phyloP scores from a whole-genome alignment of 2,888 invertebrate species.

The Blastobasis lacticolella region DNA sequence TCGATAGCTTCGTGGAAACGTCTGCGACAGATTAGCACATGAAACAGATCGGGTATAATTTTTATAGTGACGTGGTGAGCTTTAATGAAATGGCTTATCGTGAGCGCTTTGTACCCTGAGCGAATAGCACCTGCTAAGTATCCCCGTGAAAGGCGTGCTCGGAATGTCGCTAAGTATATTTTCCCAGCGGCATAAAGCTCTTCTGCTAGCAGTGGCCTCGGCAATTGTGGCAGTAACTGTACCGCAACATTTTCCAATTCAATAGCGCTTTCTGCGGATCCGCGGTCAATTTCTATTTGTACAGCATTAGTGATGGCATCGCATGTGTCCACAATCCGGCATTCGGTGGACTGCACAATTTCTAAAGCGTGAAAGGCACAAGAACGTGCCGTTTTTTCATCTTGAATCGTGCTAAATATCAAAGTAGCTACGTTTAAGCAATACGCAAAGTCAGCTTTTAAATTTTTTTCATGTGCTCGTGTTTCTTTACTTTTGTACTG shows the following conservation, averaged over 20 bases:
- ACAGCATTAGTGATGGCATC: slow-evolving; percentile 63
- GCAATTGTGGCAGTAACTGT: slow-evolving; percentile 32
- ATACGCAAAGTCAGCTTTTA: slow-evolving; percentile 49
- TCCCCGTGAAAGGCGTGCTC: slow-evolving; percentile 48
- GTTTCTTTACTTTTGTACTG: slow-evolving; percentile 35
- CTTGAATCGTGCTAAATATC: slow-evolving; percentile 43
- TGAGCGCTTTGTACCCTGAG: slow-evolving; percentile 54
- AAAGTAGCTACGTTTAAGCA: slow-evolving; percentile 53
- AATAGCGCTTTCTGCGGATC: slow-evolving; percentile 41
- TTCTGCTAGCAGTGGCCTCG: slow-evolving; percentile 44
- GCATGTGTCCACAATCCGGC: slow-evolving; percentile 52
- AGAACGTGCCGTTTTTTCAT: slow-evolving; percentile 38
- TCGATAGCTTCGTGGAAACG: slow-evolving; percentile 67
- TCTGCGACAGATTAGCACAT: slow-evolving; percentile 50
- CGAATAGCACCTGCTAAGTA: slow-evolving; percentile 40
- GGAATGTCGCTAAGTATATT: slow-evolving; percentile 57
- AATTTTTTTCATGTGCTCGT: slow-evolving; percentile 26
- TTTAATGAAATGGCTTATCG: slow-evolving; percentile 54
- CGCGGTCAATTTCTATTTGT: slow-evolving; percentile 56
- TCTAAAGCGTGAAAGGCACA: slow-evolving; percentile 43
- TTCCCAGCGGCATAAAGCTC: slow-evolving; percentile 62
- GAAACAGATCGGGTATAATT: slow-evolving; percentile 61
- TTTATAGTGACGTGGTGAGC: slow-evolving; percentile 52
- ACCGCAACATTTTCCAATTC: slow-evolving; percentile 49
- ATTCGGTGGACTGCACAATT: slow-evolving; percentile 44